Conservation (phyloP, 92 coral and sea anemone species). For the Diadumene lineata region DNA sequence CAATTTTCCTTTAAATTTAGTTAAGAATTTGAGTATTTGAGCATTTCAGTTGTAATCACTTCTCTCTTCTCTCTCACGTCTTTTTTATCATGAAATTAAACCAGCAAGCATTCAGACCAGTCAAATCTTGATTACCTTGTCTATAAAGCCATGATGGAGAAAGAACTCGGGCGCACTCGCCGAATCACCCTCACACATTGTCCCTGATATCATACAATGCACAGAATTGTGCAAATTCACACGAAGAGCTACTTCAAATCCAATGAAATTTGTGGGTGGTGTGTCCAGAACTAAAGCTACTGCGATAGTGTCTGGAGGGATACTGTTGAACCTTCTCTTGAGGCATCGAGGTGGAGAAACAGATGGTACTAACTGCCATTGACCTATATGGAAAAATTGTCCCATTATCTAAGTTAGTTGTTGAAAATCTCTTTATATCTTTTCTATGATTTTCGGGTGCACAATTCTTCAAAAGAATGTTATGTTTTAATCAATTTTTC, state of each 20-base stretch:
- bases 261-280: conserved; percentile 37
- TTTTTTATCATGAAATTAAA: too few relatives aligned
- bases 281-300: conserved; percentile 46
- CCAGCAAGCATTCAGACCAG: too few relatives aligned
- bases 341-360: conserved; percentile 60
- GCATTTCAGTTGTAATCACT: too few relatives aligned
- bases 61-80: too few relatives aligned
- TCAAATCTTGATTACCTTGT: too few relatives aligned
- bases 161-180: conserved; percentile 93
- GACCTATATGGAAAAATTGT: neutral
- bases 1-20: too few relatives aligned
- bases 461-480: too few relatives aligned
- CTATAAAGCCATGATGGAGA: conserved; percentile 85
- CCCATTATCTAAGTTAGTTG: too few relatives aligned
- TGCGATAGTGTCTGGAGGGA: conserved; percentile 72
- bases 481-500: too few relatives aligned
- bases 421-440: too few relatives aligned
- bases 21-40: too few relatives aligned
- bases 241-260: conserved; percentile 68
- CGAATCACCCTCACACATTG: conserved; percentile 80
- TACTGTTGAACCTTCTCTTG: conserved; percentile 66
- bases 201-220: conserved; percentile 76
- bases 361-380: conserved; percentile 60
- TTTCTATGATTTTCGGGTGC: too few relatives aligned
- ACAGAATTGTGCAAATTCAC: conserved; percentile 63